Evolutionary conservation across 2,888 invertebrate genomes (phyloP), one percentile per base, ranked within the genome.

Genomic region (Clostera curtula): DNA sequence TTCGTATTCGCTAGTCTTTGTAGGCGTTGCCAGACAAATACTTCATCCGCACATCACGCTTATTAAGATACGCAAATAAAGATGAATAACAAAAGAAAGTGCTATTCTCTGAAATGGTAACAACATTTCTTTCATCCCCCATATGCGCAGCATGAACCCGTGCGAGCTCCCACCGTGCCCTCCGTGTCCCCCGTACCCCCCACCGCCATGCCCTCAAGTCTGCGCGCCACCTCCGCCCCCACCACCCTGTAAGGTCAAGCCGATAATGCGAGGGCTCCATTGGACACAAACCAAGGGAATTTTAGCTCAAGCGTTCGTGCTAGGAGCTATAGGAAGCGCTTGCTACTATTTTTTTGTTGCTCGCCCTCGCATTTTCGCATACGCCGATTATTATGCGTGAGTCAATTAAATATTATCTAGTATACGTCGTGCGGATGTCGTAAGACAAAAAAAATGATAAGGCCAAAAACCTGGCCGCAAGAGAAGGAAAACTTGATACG

Each of bases 361-460:
- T 25, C 71, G 86, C 21, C 84, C 86, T 0, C 85, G 87, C 27
- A 89, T 86, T 45, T 58, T 68, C 5, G 74, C 65, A 25, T 93
- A 93, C 48, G 89, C 86, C 18, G 89, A 92, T 16, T 95, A 89
- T 65, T 93, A 93, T 85, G 89, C 86, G 95, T 94, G 84, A 84
- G 79, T 70, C 13, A 17, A 7, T 7, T 25, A 24, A 3, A 15
- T 14, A 19, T 5, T 12, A 10, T 17, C 11, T 5, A 7, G 15
- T 2, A n/a, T 3, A 7, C 12, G 1, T 21, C 5, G n/a, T 15
- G 18, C 7, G 15, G 22, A 7, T 7, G 10, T 15, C 3, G 5
- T 15, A 9, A 23, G n/a, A 8, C 9, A 13, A 19, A 9, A 5
- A 19, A 25, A 12, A 8, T 7, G 6, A 1, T 18, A 13, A 4